phyloP scores from a whole-genome alignment of 2,113 vertebrate genomes.

The Collichthys lucidus region DNA sequence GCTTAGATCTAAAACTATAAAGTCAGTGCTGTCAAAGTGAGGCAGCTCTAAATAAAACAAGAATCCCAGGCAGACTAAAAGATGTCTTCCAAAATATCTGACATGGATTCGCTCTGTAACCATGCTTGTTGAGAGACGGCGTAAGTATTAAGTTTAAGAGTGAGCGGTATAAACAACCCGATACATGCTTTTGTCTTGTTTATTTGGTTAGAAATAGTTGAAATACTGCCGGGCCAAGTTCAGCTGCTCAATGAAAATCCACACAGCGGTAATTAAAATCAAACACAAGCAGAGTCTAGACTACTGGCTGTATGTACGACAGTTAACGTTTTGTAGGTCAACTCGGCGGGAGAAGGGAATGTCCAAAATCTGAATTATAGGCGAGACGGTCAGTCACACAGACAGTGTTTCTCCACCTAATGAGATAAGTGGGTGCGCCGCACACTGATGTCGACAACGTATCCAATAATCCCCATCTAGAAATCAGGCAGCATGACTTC shows the following conservation, averaged over 20 bases:
- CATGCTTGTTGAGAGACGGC: neutral
- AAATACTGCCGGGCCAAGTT: neutral
- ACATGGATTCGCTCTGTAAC: neutral
- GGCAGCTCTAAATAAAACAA: conserved; percentile 10
- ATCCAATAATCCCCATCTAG: neutral
- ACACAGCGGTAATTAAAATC: neutral
- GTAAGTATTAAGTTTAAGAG: neutral
- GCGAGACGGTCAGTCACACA: neutral
- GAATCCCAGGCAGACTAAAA: neutral
- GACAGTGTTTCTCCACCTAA: neutral
- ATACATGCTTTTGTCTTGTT: neutral
- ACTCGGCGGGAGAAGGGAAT: neutral
- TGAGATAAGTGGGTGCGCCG: neutral
- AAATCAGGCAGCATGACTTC: neutral
- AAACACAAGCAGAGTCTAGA: neutral
- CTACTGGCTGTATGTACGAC: neutral
- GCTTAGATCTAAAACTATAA: neutral
- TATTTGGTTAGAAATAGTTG: neutral
- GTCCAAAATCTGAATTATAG: neutral
- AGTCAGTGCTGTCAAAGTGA: neutral
- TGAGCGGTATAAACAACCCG: neutral
- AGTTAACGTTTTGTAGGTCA: neutral
- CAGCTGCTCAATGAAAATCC: conserved; percentile 1
- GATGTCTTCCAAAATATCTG: neutral
- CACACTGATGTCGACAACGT: neutral